phyloP scores from a whole-genome alignment of 2,797 vertebrate genomes.

The Coregonus sp. region DNA sequence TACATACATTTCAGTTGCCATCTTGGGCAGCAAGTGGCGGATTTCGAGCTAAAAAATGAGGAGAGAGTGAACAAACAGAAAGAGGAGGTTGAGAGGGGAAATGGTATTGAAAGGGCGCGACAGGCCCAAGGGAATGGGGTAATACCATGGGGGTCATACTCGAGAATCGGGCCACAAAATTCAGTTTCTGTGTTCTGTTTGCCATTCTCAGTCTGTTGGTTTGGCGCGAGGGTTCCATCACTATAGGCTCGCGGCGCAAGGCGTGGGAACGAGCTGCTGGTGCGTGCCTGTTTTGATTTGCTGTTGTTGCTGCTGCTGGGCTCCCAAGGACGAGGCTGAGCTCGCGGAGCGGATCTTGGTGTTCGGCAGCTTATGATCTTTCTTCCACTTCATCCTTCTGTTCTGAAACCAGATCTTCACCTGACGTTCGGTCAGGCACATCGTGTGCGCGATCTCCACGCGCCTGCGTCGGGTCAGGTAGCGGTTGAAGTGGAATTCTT shows the following conservation, averaged over 20 bases:
- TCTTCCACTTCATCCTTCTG: slow-evolving; percentile 99
- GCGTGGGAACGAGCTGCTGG: slow-evolving; percentile 86
- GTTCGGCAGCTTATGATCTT: slow-evolving; percentile 98
- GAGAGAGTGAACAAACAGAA: slow-evolving; percentile 52
- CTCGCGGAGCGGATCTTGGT: slow-evolving; percentile 95
- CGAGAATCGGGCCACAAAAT: slow-evolving; percentile 74
- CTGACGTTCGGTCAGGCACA: slow-evolving; percentile 97
- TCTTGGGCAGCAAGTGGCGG: slow-evolving; percentile 64
- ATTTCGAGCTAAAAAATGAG: slow-evolving; percentile 74
- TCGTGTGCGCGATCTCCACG: slow-evolving; percentile 97
- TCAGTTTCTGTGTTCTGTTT: slow-evolving; percentile 68
- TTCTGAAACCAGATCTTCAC: slow-evolving; percentile 99
- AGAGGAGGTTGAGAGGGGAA: slow-evolving; percentile 17
- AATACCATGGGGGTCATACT: slow-evolving; percentile 81
- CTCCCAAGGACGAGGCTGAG: slow-evolving; percentile 67
- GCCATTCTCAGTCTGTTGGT: slow-evolving; percentile 76
- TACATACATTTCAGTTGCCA: slow-evolving; percentile 62
- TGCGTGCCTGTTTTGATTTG: slow-evolving; percentile 88
- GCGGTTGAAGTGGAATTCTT: slow-evolving; percentile 98
- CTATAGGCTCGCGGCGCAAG: slow-evolving; percentile 80
- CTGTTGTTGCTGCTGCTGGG: slow-evolving; percentile 64
- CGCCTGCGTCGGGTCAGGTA: slow-evolving; percentile 97
- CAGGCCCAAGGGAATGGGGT: slow-evolving; percentile 77
- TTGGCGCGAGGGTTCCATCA: slow-evolving; percentile 45
- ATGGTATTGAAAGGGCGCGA: slow-evolving; percentile 63